These are phyloP conservation scores for Galleria mellonella DNA, from an alignment of 1,140 invertebrate species.

Conservation along the genomic window DNA sequence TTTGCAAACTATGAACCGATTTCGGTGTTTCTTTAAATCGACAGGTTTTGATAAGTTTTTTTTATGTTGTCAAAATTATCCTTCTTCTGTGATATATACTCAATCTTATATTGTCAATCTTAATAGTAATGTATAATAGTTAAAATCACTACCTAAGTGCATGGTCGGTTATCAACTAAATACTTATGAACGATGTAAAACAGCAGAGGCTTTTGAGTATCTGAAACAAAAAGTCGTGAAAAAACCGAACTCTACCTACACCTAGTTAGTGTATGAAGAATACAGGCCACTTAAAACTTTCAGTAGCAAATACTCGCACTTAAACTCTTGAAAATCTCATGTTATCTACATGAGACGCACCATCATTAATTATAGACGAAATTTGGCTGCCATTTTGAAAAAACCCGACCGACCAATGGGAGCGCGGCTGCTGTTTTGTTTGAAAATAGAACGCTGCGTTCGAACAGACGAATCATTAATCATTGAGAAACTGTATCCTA, in stretches of 20 bases:
- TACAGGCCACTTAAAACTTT: conserved; percentile 30
- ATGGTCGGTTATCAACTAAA: too few relatives aligned
- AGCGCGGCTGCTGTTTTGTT: conserved; percentile 36
- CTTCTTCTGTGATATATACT: too few relatives aligned
- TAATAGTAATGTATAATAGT: too few relatives aligned
- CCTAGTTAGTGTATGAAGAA: conserved; percentile 57
- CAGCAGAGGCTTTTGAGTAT: too few relatives aligned
- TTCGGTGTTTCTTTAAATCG: too few relatives aligned
- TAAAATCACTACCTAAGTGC: too few relatives aligned
- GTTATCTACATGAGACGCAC: conserved; percentile 36
- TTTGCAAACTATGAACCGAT: too few relatives aligned
- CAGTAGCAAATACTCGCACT: conserved; percentile 43
- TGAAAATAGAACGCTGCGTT: conserved; percentile 51
- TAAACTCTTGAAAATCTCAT: conserved; percentile 30
- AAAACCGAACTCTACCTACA: conserved; percentile 18
- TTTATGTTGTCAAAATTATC: too few relatives aligned
- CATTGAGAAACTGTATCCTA: conserved; percentile 26
- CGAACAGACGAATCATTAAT: conserved; percentile 54
- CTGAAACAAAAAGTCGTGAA: background rate
- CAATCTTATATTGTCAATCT: too few relatives aligned
- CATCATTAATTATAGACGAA: conserved; percentile 62
- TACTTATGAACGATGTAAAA: too few relatives aligned
- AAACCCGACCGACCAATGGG: conserved; percentile 51
- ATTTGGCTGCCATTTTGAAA: conserved; percentile 52
- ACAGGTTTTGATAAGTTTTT: too few relatives aligned